Evolutionary conservation across 2,113 vertebrate genomes (phyloP), one percentile per base, ranked within the genome.

Genomic region (Andinoacara biseriatus): DNA sequence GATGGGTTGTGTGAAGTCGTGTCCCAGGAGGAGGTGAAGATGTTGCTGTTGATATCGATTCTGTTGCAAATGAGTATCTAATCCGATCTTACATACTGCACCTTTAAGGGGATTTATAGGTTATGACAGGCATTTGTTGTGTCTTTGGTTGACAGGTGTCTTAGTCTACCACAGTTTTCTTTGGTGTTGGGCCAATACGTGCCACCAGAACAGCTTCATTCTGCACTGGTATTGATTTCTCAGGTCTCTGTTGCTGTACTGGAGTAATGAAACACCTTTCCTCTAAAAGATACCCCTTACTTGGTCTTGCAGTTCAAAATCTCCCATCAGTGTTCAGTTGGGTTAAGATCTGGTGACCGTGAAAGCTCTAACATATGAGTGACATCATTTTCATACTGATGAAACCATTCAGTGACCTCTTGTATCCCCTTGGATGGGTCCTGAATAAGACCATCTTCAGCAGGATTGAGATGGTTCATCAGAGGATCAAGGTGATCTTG

Each of bases 381-480:
- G 22, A 58, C 22, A 54, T 72, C 2, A 31, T 72, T 72, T 54
- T 54, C 46, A 54, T 72, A 54, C 26, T 54, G 5, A 7, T 11
- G 46, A 72, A 54, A 72, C 46, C 0, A 72, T 31, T 52, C 26
- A 1, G 24, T n/a, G 1, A 33, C 26, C 26, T 31, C 67, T 14
- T n/a, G 6, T 72, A 17, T 72, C 67, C 46, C 5, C 46, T 72
- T 1, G 15, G 2, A 72, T 54, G 26, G 52, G 26, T 72, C 67
- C 24, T 14, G 26, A 72, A n/a, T 54, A 54, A 72, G 46, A 2
- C 17, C 24, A 31, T 54, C 31, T 72, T 26, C 43, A 52, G n/a
- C 46, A 72, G 67, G 67, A 72, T 72, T 3, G 67, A 72, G n/a
- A 72, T 31, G 65, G 43, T 72, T 52, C 46, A 52, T 72, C 65